A percentile compares a stretch with the other conserved stretches of the same genome.
These are phyloP conservation scores for Staurois parvus DNA, from an alignment of 2,797 vertebrate species.

Conservation along the genomic window DNA sequence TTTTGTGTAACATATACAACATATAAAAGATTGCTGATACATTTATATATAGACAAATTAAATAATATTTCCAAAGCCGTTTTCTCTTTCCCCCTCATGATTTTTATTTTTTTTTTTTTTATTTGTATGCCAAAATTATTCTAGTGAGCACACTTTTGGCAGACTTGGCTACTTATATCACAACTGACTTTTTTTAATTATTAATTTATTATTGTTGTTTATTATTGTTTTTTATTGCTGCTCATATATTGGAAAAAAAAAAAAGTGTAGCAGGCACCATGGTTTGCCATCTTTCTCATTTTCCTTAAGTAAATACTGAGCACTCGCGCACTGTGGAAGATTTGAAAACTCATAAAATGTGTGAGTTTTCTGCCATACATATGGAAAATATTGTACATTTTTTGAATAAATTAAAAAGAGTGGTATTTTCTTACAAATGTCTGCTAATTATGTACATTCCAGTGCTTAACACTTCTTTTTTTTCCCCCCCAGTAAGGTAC, in stretches of 20 bases:
- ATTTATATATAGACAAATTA: background rate
- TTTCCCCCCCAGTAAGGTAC: conserved; percentile 65
- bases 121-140: background rate
- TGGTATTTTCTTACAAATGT: conserved; percentile 76
- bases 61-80: background rate
- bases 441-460: conserved; percentile 81
- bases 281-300: background rate
- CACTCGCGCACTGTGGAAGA: background rate
- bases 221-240: background rate
- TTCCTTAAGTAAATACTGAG: background rate
- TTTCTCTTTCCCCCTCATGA: background rate
- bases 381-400: conserved; percentile 76
- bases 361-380: background rate
- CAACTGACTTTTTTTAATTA: background rate
- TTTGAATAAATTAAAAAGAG: conserved; percentile 71
- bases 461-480: conserved; percentile 70
- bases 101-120: too few relatives aligned
- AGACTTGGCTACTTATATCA: background rate
- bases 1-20: background rate
- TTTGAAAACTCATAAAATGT: background rate
- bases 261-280: background rate
- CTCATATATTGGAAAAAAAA: background rate
- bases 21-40: too few relatives aligned
- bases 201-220: background rate
- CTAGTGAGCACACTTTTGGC: background rate